Evolutionary conservation across 2,888 invertebrate genomes (phyloP), one percentile per base, ranked within the genome.

Genomic region (Drosophila limbata): DNA sequence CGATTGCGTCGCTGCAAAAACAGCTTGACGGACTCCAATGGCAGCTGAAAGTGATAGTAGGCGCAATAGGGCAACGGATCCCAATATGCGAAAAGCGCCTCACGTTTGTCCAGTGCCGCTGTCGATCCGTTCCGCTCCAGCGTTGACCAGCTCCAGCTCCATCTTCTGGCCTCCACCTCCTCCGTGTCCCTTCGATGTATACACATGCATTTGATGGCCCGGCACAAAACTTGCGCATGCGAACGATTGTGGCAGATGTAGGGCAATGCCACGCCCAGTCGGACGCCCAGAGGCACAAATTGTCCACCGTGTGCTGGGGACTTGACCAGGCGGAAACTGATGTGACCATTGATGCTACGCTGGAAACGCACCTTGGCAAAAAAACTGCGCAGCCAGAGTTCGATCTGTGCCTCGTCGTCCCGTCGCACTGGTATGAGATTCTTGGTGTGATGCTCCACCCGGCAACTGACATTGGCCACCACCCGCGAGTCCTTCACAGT

Each of bases 31-130:
- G 94, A 94, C 77, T 94, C 93, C 76, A 95, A 93, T 0, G 96
- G 96, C 81, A 95, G 91, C 88, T 96, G 96, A 82, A 97, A 95
- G 90, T 96, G 96, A 92, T 97, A 97, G 91, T 96, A 97, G 3
- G 96, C 96, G 89, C 96, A 96, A 90, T 97, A 97, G 0, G 97
- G 97, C 82, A 97, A 91, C 5, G 97, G 97, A 90, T 97, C 97
- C 97, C 97, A 97, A 88, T 95, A 95, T 5, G 95, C 94, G 88
- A 97, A 97, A 1, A 97, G 93, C 0, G 96, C 96, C 90, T 97
- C 96, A 42, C 96, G 94, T 79, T 96, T 96, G 86, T 96, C 96
- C 78, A 96, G 90, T 39, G 96, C 95, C 31, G 81, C 80, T 3
- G 69, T 69, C 1, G 79, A 73, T 17, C 77, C 81, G 28, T 66